Percentiles rank a stretch among this genome's conserved stretches.
Evolutionary conservation across 2,797 vertebrate species (phyloP).

Genomic region (Rachycentron canadum): DNA sequence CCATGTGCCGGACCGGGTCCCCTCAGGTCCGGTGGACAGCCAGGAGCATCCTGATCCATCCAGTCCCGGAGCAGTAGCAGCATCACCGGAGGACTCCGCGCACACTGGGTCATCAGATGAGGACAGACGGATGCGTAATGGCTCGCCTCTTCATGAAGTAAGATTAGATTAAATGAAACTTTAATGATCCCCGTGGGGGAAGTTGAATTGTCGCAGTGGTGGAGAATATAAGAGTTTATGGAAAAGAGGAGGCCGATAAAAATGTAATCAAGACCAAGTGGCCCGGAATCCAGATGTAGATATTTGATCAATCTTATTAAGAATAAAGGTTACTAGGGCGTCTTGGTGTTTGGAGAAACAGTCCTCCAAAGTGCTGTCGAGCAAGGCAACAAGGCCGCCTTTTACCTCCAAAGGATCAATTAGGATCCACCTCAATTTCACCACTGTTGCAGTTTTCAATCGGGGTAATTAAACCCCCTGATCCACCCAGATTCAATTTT

Average conservation of each 20-base stretch:
- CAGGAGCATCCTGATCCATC: slow-evolving; percentile 61
- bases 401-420: not conserved
- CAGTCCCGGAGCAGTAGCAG: slow-evolving; percentile 61
- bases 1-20: slow-evolving; percentile 67
- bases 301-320: not conserved
- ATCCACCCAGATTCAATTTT: slow-evolving; percentile 2
- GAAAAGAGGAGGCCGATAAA: slow-evolving; percentile 36
- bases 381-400: not conserved
- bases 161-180: slow-evolving; percentile 69
- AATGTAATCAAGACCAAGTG: slow-evolving; percentile 40
- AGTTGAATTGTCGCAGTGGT: slow-evolving; percentile 39
- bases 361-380: not conserved
- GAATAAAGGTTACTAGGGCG: not conserved
- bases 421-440: not conserved
- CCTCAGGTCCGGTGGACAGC: slow-evolving; percentile 69
- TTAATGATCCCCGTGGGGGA: slow-evolving; percentile 62
- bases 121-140: slow-evolving; percentile 76
- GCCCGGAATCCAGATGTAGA: not conserved
- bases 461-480: not conserved
- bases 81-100: slow-evolving; percentile 68
- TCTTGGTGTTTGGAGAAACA: not conserved
- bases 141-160: slow-evolving; percentile 81
- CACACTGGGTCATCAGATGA: slow-evolving; percentile 78
- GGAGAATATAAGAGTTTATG: slow-evolving; percentile 38
- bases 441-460: not conserved